Percentiles rank a stretch among this genome's conserved stretches.
phyloP scores from a whole-genome alignment of 2,888 invertebrate species.

The Mesopsocus fuscifrons region DNA sequence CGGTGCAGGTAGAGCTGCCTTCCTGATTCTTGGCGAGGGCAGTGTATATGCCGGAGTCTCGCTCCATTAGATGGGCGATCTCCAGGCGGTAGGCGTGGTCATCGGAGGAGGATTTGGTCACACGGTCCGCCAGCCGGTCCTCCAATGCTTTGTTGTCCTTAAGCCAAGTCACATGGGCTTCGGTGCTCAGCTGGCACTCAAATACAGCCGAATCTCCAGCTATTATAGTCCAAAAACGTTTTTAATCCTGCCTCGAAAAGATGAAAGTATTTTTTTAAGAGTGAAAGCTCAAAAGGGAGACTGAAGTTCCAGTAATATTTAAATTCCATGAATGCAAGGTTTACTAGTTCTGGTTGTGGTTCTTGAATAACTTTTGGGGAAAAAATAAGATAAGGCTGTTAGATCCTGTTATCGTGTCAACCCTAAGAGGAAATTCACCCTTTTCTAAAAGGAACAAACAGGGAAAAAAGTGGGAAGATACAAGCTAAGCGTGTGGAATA shows the following conservation, averaged over 20 bases:
- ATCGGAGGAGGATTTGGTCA: slow-evolving; percentile 34
- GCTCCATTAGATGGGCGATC: slow-evolving; percentile 49
- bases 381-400: too few relatives aligned
- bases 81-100: slow-evolving; percentile 47
- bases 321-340: too few relatives aligned
- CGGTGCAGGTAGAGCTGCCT: slow-evolving; percentile 68
- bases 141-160: slow-evolving; percentile 71
- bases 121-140: slow-evolving; percentile 54
- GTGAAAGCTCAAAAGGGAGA: too few relatives aligned
- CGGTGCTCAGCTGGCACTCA: slow-evolving; percentile 50
- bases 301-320: too few relatives aligned
- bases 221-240: too few relatives aligned
- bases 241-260: too few relatives aligned
- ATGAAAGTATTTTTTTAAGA: neutral
- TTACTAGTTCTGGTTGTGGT: too few relatives aligned
- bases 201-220: slow-evolving; percentile 70
- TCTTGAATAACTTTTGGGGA: too few relatives aligned
- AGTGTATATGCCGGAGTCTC: slow-evolving; percentile 78
- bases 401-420: too few relatives aligned
- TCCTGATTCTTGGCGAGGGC: slow-evolving; percentile 66
- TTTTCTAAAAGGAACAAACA: too few relatives aligned
- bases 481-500: slow-evolving; percentile 1
- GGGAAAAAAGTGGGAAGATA: slow-evolving; percentile 7
- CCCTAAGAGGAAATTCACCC: too few relatives aligned
- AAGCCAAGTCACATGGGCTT: slow-evolving; percentile 51